Conservation (phyloP, 2,113 vertebrate species). For the Dicentrarchus labrax region DNA sequence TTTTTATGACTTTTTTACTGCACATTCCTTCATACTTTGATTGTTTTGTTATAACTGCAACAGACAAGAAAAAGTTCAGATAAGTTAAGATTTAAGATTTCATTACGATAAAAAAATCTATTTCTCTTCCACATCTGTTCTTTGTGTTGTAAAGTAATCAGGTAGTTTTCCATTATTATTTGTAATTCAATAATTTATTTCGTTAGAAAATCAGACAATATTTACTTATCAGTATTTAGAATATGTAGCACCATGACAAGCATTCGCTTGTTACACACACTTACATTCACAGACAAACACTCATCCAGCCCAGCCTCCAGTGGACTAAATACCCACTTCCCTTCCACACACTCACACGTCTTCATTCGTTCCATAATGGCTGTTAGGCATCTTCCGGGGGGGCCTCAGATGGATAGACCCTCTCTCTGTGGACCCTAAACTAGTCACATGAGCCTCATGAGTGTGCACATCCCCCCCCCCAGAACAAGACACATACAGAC, state of each 20-base stretch:
- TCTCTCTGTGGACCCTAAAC: conserved; percentile 64
- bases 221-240: background rate
- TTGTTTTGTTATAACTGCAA: background rate
- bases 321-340: conserved; percentile 46
- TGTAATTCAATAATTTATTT: background rate
- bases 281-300: conserved; percentile 41
- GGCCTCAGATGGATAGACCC: conserved; percentile 61
- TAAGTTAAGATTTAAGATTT: too few relatives aligned
- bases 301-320: conserved; percentile 19
- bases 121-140: background rate
- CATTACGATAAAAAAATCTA: background rate
- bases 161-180: background rate
- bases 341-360: conserved; percentile 55
- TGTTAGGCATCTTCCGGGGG: conserved; percentile 54
- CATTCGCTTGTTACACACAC: conserved; percentile 1
- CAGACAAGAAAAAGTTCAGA: background rate
- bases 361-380: conserved; percentile 61
- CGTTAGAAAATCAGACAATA: conserved; percentile 6
- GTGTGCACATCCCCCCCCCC: conserved; percentile 23
- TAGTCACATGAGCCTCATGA: conserved; percentile 79
- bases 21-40: background rate
- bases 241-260: background rate
- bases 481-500: conserved; percentile 66
- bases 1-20: background rate
- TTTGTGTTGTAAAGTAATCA: background rate